Conservation (phyloP, 2,888 invertebrate genomes). For the Perithous albicinctus region DNA sequence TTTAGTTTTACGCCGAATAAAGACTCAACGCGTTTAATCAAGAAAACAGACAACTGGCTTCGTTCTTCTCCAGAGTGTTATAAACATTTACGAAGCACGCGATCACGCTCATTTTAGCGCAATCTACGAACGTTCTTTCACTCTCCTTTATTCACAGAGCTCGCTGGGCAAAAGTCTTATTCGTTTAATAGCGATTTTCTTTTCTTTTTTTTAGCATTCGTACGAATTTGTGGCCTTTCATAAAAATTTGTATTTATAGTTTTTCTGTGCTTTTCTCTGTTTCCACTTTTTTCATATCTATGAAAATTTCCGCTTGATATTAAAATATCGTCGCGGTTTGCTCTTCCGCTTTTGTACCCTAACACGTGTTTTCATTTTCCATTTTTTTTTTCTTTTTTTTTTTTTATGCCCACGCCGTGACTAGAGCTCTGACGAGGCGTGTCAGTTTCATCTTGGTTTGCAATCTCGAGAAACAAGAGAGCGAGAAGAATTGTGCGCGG, state of each 20-base stretch:
- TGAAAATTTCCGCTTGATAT: conserved; percentile 9
- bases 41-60: background rate
- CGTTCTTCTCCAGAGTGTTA: background rate
- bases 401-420: conserved; percentile 70
- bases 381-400: no score
- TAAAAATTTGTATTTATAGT: conserved; percentile 67
- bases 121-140: conserved; percentile 10
- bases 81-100: background rate
- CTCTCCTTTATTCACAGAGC: conserved; percentile 5
- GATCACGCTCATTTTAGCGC: background rate
- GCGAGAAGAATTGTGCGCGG: conserved; percentile 39
- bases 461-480: conserved; percentile 38
- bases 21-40: background rate
- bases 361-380: background rate
- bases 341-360: conserved; percentile 24
- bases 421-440: conserved; percentile 62
- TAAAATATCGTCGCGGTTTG: conserved; percentile 66
- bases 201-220: conserved; percentile 47
- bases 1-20: background rate
- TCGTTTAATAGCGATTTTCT: conserved; percentile 26
- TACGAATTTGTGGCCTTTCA: conserved; percentile 63
- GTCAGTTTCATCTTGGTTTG: background rate
- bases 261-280: conserved; percentile 57
- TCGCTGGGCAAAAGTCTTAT: conserved; percentile 15
- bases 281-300: background rate